Base-by-base conservation (phyloP, 2,888 invertebrate species). In the Drosophila pseudotalamancana region DNA sequence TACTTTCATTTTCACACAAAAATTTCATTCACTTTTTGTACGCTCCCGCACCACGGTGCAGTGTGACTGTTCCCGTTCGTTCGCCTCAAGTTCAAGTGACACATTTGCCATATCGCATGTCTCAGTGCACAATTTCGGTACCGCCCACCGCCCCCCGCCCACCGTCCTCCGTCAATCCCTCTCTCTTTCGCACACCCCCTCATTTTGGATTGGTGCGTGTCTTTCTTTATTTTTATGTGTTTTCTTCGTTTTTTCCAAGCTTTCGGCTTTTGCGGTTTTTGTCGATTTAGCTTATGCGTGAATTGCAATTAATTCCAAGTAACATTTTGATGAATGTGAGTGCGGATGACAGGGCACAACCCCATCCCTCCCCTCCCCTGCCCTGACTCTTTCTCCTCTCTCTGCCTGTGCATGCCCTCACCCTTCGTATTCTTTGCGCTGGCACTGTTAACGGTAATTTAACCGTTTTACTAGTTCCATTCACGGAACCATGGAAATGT, bases 21-120 rank as follows among this genome's bases (percentile, higher is more conserved):
- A 2, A 25, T 50, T 21, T 45, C 1, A 5, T n/a, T 16, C 4
- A 4, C 14, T 11, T 49, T 42, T 31, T 3, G 2, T 2, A 12
- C 50, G 25, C n/a, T 5, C 18, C 21, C 6, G 46, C 31, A 49
- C 57, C 80, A 81, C 65, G 34, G 80, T 80, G 60, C 34, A 35
- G 4, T 43, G 55, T 19, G 32, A 35, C 39, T 48, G 57, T 19
- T 55, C n/a, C 29, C 43, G 43, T 43, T 43, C 55, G 64, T 53
- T 57, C 35, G 56, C 62, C 63, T 76, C 85, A 81, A 81, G 80
- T 81, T 81, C 80, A 81, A 81, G 82, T 78, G 80, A 85, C 81
- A 80, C 74, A 76, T 81, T 76, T 74, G 66, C 65, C 72, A 76
- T 73, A 84, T 80, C 85, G 75, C 81, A 80, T 80, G 81, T 80